Percentiles rank a stretch among this genome's conserved stretches.
Conservation (phyloP, 2,113 vertebrate genomes). For the Anolis carolinensis region DNA sequence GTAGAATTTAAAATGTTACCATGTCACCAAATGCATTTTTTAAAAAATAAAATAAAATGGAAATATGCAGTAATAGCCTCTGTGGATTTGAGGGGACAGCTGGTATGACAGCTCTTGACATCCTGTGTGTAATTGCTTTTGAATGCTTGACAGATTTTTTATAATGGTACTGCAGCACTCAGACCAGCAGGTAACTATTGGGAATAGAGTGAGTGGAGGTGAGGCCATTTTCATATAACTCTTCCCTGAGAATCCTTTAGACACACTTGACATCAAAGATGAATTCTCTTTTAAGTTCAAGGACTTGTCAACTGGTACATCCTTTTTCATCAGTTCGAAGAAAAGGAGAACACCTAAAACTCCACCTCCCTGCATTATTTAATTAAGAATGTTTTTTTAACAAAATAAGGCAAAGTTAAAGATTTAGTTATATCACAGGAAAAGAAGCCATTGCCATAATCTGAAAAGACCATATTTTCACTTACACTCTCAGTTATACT, state of each 20-base stretch:
- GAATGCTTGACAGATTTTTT: constrained; percentile 72
- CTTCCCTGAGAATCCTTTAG: constrained; percentile 64
- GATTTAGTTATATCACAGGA: not conserved
- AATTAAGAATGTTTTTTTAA: constrained; percentile 38
- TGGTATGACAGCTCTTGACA: constrained; percentile 68
- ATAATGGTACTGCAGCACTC: constrained; percentile 61
- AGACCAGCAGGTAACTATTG: constrained; percentile 65
- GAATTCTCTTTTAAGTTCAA: constrained; percentile 53
- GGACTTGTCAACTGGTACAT: constrained; percentile 28
- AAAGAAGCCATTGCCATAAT: constrained; percentile 18
- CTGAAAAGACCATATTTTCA: not conserved
- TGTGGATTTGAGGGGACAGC: constrained; percentile 60
- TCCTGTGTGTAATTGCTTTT: constrained; percentile 73
- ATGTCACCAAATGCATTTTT: constrained; percentile 36
- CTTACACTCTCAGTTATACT: constrained; percentile 3
- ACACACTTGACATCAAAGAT: constrained; percentile 63
- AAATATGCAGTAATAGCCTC: constrained; percentile 48
- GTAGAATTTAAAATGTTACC: constrained; percentile 43
- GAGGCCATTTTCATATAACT: constrained; percentile 66
- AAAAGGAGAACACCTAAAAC: constrained; percentile 32
- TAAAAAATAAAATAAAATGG: constrained; percentile 29
- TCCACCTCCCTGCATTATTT: constrained; percentile 35
- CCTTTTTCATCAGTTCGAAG: constrained; percentile 48
- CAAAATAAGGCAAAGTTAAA: constrained; percentile 16
- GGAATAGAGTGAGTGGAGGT: constrained; percentile 71